Conservation (phyloP, 1,140 invertebrate species). For the Calliopsis andreniformis region DNA sequence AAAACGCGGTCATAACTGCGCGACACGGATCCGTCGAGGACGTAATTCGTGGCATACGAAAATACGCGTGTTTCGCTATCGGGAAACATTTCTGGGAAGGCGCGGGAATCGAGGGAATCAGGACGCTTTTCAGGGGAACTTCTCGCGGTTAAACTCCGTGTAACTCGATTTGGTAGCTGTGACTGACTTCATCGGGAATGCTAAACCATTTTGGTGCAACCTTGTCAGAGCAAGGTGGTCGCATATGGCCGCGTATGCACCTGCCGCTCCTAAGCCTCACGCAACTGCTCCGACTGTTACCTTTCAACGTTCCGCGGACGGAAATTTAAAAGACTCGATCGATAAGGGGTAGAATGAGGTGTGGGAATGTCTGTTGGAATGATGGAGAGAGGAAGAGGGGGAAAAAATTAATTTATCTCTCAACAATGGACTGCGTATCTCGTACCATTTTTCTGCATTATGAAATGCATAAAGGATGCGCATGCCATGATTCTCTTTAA, state of each 20-base stretch:
- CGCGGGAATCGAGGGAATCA: not conserved
- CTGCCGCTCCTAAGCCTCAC: constrained; percentile 50
- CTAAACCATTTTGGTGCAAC: constrained; percentile 65
- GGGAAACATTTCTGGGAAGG: not conserved
- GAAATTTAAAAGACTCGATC: constrained; percentile 20
- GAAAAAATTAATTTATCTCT: no score
- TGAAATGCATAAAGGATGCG: no score
- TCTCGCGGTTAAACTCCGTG: constrained; percentile 10
- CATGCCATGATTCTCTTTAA: no score
- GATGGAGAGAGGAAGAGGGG: no score
- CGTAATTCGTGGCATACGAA: constrained; percentile 4
- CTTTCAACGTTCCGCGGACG: not conserved
- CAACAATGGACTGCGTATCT: no score
- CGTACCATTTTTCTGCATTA: no score
- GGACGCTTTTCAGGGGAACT: not conserved
- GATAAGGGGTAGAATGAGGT: constrained; percentile 26
- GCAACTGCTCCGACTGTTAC: constrained; percentile 59
- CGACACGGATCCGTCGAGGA: constrained; percentile 10
- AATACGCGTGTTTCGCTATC: constrained; percentile 22
- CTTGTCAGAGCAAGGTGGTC: constrained; percentile 62
- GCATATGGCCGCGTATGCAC: constrained; percentile 64
- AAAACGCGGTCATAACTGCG: not conserved
- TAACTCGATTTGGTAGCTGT: constrained; percentile 30
- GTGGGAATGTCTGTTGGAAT: no score
- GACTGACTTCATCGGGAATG: constrained; percentile 49